A percentile compares a stretch with the other conserved stretches of the same genome.
These are phyloP conservation scores for Euglossa dilemma DNA, from an alignment of 1,140 invertebrate genomes.

Conservation along the genomic window DNA sequence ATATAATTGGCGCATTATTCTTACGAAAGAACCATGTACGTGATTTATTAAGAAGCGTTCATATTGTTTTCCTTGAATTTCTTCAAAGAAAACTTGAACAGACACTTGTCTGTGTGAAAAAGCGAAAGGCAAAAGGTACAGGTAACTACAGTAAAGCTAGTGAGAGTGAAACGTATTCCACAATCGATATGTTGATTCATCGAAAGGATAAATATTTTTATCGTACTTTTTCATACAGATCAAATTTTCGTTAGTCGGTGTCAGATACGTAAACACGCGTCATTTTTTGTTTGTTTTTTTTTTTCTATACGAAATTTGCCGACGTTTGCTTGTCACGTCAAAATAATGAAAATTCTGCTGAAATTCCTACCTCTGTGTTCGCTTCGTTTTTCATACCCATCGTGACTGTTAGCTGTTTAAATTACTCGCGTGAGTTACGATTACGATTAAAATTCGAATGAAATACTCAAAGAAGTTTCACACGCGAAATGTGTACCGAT, in stretches of 20 bases:
- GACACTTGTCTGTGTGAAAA: too few relatives aligned
- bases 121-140: not conserved
- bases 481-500: not conserved
- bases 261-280: too few relatives aligned
- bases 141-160: not conserved
- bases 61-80: too few relatives aligned
- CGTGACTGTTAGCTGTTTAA: not conserved
- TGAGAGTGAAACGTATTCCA: not conserved
- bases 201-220: not conserved
- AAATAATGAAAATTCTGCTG: not conserved
- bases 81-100: too few relatives aligned
- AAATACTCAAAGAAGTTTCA: not conserved
- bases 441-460: not conserved
- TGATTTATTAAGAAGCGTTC: not conserved
- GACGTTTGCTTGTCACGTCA: too few relatives aligned
- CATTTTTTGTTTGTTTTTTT: too few relatives aligned
- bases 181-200: not conserved
- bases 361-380: constrained; percentile 12
- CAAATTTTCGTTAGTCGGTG: too few relatives aligned
- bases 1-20: not conserved
- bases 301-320: not conserved
- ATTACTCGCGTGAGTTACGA: not conserved
- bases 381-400: not conserved
- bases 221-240: not conserved
- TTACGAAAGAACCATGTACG: not conserved